Conservation (phyloP, 2,797 vertebrate species). For the Dicrostonyx torquatus region DNA sequence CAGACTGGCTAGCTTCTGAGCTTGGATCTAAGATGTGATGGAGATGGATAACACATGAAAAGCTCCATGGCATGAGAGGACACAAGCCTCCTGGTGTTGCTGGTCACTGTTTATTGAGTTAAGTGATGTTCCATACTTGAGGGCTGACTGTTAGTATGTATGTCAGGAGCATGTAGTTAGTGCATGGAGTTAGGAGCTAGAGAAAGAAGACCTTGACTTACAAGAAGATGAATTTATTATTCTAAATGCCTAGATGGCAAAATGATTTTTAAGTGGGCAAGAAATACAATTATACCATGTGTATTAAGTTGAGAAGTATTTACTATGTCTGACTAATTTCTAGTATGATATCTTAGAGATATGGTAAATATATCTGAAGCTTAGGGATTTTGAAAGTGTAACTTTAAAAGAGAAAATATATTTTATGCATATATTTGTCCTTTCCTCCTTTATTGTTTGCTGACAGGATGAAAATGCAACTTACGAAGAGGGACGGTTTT, state of each 20-base stretch:
- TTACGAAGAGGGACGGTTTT: background rate
- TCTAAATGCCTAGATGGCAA: background rate
- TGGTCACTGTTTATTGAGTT: background rate
- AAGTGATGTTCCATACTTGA: background rate
- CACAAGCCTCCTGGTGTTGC: background rate
- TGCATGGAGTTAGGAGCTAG: background rate
- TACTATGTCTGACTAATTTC: background rate
- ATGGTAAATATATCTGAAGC: background rate
- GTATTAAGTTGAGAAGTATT: background rate
- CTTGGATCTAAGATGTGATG: background rate
- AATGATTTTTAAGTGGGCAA: background rate
- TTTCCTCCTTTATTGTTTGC: background rate
- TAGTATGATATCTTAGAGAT: background rate
- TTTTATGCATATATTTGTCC: background rate
- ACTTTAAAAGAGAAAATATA: background rate
- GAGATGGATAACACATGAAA: background rate
- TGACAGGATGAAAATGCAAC: background rate
- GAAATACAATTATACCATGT: background rate
- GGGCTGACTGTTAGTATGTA: background rate
- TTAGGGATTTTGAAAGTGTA: background rate
- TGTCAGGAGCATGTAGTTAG: too few species aligned
- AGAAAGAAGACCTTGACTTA: background rate
- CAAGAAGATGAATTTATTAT: background rate
- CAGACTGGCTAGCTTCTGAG: background rate
- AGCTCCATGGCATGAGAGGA: background rate